phyloP scores from a whole-genome alignment of 2,797 vertebrate genomes.

The Phrynocephalus vlangalii region DNA sequence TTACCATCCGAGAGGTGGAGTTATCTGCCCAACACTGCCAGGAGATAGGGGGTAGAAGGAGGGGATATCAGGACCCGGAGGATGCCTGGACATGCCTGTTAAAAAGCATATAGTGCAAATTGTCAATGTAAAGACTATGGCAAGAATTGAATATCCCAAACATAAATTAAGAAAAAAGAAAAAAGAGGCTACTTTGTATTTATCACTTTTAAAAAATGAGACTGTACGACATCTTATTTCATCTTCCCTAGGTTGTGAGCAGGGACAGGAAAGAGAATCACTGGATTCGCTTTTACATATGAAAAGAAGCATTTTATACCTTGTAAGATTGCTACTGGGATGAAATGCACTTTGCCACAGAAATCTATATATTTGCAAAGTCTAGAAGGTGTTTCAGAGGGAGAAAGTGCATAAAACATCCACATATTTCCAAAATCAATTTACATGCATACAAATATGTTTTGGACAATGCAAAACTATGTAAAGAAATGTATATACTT shows the following conservation, averaged over 20 bases:
- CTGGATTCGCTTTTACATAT: background rate
- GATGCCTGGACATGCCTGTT: conserved; percentile 95
- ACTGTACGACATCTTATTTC: conserved; percentile 21
- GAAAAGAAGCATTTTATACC: background rate
- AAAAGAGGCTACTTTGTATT: background rate
- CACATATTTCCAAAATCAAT: background rate
- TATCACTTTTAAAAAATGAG: background rate
- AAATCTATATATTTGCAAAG: background rate
- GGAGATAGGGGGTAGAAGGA: conserved; percentile 98
- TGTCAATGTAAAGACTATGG: conserved; percentile 24
- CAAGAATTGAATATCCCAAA: conserved; percentile 16
- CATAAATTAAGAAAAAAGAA: conserved; percentile 21
- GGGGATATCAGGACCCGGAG: conserved; percentile 93
- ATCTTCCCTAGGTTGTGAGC: background rate
- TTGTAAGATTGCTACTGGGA: background rate
- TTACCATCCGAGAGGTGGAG: conserved; percentile 98
- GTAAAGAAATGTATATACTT: background rate
- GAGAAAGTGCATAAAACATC: background rate
- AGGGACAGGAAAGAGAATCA: background rate
- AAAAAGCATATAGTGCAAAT: conserved; percentile 63
- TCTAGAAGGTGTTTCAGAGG: too few species aligned
- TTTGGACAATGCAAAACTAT: background rate
- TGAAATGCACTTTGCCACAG: background rate
- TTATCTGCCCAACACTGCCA: conserved; percentile 95
- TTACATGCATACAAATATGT: background rate